These are phyloP conservation scores for Spheniscus humboldti DNA, from an alignment of 2,797 vertebrate genomes.

Conservation along the genomic window DNA sequence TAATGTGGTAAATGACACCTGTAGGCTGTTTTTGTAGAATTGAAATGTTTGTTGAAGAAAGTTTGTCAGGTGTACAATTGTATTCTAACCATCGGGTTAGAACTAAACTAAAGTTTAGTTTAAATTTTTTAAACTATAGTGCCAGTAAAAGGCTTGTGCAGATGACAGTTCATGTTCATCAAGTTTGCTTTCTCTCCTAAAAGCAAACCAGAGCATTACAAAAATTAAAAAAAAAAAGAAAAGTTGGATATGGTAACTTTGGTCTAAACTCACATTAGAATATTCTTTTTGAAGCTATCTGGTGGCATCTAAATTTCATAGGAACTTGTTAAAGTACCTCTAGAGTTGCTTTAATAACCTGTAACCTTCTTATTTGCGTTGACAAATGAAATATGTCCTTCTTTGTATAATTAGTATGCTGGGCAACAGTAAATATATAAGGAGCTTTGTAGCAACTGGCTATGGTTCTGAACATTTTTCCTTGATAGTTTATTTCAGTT, in stretches of 20 bases:
- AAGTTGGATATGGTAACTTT: neutral
- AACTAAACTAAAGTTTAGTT: neutral
- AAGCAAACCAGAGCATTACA: neutral
- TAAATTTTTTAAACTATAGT: neutral
- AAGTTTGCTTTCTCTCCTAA: neutral
- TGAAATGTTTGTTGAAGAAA: neutral
- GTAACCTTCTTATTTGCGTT: neutral
- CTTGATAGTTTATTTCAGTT: neutral
- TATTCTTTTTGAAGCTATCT: neutral
- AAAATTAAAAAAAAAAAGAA: neutral
- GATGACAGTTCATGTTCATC: neutral
- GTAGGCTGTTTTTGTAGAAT: neutral
- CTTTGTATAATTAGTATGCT: neutral
- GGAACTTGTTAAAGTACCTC: neutral
- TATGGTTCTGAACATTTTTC: neutral
- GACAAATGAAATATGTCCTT: neutral
- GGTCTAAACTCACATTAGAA: neutral
- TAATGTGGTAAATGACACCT: neutral
- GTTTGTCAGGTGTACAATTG: neutral
- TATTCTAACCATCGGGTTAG: neutral
- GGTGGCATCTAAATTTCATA: neutral
- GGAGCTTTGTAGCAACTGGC: neutral
- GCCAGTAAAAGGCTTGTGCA: neutral
- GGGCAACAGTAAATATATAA: neutral
- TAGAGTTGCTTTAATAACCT: neutral